Evolutionary conservation across 2,113 vertebrate species (phyloP).

Genomic region (Myotis yumanensis): DNA sequence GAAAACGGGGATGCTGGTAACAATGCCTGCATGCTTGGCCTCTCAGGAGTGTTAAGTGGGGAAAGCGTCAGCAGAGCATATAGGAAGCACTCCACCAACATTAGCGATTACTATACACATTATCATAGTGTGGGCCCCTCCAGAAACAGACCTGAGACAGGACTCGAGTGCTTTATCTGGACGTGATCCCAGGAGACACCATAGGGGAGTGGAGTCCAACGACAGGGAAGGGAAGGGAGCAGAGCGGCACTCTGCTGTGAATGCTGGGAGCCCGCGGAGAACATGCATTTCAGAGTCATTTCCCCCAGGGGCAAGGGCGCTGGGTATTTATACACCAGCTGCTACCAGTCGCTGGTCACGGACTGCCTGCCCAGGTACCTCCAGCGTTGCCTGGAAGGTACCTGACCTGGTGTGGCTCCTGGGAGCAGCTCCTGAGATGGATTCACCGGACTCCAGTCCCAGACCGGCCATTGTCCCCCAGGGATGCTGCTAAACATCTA

Average conservation of each 20-base stretch:
- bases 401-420: neutral
- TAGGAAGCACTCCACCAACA: neutral
- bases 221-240: neutral
- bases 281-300: neutral
- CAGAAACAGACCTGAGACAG: neutral
- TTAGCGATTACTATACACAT: neutral
- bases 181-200: neutral
- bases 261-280: neutral
- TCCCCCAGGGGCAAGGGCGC: rapidly evolving
- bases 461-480: rapidly evolving
- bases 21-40: rapidly evolving
- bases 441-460: neutral
- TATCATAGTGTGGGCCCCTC: too few relatives aligned
- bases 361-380: neutral
- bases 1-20: neutral
- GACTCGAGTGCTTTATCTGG: neutral
- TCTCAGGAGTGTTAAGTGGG: neutral
- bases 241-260: neutral
- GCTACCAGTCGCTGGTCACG: neutral
- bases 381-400: neutral
- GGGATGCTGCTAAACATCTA: neutral
- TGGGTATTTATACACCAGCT: neutral
- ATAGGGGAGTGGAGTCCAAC: neutral
- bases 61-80: neutral
- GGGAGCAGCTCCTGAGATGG: neutral